phyloP scores from a whole-genome alignment of 2,113 vertebrate genomes.

The Ctenodactylus gundi region DNA sequence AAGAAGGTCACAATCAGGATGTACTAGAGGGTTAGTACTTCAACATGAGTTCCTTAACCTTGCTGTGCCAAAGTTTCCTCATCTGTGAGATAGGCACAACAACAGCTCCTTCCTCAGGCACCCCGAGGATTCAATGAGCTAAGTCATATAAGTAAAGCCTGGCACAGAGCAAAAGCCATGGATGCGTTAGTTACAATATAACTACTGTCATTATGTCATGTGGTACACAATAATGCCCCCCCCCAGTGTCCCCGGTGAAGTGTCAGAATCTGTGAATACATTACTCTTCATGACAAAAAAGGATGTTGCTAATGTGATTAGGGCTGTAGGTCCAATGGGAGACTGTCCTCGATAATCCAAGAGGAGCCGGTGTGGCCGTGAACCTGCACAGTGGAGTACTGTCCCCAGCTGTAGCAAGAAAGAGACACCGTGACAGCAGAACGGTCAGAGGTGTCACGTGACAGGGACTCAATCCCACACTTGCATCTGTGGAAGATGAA shows the following conservation, averaged over 20 bases:
- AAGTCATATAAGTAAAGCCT: neutral
- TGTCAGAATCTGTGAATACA: neutral
- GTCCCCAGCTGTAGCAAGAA: too few relatives aligned
- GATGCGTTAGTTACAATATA: rapidly evolving
- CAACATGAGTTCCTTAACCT: neutral
- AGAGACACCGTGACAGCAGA: neutral
- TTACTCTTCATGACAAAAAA: neutral
- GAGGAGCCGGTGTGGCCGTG: too few relatives aligned
- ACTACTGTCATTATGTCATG: neutral
- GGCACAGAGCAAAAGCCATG: neutral
- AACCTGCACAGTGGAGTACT: neutral
- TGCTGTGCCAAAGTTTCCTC: neutral
- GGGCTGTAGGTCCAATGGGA: neutral
- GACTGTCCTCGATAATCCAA: neutral
- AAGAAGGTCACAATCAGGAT: neutral
- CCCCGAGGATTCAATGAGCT: neutral
- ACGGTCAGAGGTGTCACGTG: neutral
- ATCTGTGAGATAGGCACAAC: neutral
- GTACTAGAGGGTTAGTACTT: neutral
- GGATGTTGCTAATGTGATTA: neutral
- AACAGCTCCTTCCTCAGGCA: neutral
- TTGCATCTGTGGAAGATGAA: neutral
- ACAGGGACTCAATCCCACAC: neutral
- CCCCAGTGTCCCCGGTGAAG: neutral
- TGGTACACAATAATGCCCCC: neutral